Evolutionary conservation across 2,888 invertebrate species (phyloP).

Genomic region (Chorisops tibialis): DNA sequence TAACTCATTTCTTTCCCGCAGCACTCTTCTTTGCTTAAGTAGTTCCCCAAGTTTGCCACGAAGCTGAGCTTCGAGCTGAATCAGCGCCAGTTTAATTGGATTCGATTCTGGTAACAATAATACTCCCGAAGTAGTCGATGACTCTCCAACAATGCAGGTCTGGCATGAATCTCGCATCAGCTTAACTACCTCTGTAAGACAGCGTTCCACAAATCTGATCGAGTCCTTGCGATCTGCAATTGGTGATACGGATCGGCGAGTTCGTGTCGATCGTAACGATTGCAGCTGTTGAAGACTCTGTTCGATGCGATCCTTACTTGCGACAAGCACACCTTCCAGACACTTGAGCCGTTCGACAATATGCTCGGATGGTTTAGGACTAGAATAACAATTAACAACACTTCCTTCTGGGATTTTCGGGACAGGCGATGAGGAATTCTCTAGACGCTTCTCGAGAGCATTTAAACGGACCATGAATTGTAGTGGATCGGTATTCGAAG

Average conservation of each 20-base stretch:
- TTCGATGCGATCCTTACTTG: constrained; percentile 65
- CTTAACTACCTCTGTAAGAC: constrained; percentile 61
- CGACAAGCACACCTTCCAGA: constrained; percentile 61
- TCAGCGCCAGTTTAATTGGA: constrained; percentile 60
- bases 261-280: constrained; percentile 59
- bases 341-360: constrained; percentile 60
- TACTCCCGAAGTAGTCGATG: constrained; percentile 39
- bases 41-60: constrained; percentile 67
- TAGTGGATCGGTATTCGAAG: constrained; percentile 74
- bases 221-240: constrained; percentile 64
- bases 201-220: constrained; percentile 62
- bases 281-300: constrained; percentile 66
- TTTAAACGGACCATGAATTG: constrained; percentile 74
- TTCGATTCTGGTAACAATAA: constrained; percentile 54
- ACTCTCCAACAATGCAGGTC: constrained; percentile 56
- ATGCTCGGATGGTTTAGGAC: constrained; percentile 56
- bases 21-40: constrained; percentile 62
- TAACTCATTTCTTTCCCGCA: constrained; percentile 66
- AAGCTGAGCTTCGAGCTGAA: constrained; percentile 65
- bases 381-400: constrained; percentile 40
- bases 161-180: constrained; percentile 60
- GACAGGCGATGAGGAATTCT: constrained; percentile 53
- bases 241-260: constrained; percentile 63
- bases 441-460: constrained; percentile 73
- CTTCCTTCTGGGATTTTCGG: constrained; percentile 39